Evolutionary conservation across 2,888 invertebrate genomes (phyloP).

Genomic region (Synanthedon andrenaeformis): DNA sequence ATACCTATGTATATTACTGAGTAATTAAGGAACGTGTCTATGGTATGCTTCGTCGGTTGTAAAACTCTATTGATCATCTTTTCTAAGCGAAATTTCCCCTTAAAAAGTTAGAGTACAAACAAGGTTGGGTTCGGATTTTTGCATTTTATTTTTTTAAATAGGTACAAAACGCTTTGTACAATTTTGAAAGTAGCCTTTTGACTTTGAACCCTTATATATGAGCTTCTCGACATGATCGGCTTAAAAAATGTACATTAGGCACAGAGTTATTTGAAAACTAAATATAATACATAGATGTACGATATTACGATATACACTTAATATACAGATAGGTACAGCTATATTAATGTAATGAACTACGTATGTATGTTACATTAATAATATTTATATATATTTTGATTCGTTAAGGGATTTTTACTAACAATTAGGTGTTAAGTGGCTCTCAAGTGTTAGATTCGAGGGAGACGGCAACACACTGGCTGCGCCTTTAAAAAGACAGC

Average conservation of each 20-base stretch:
- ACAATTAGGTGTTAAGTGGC: slow-evolving; percentile 61
- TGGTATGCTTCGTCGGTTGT: not conserved
- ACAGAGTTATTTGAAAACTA: slow-evolving; percentile 56
- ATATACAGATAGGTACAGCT: slow-evolving; percentile 58
- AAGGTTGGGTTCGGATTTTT: slow-evolving; percentile 8
- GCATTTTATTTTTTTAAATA: no score
- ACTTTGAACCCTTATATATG: slow-evolving; percentile 40
- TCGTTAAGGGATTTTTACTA: slow-evolving; percentile 69
- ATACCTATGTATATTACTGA: slow-evolving; percentile 36
- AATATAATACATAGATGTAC: slow-evolving; percentile 44
- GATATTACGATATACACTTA: slow-evolving; percentile 41
- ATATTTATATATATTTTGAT: slow-evolving; percentile 59
- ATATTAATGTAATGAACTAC: slow-evolving; percentile 33
- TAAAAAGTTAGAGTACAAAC: slow-evolving; percentile 20
- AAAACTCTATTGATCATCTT: not conserved
- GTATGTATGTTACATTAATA: no score
- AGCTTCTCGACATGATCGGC: slow-evolving; percentile 61
- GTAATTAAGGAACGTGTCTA: slow-evolving; percentile 18
- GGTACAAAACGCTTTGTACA: slow-evolving; percentile 29
- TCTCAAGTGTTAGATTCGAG: slow-evolving; percentile 23
- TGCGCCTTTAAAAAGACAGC: not conserved
- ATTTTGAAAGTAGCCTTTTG: slow-evolving; percentile 18
- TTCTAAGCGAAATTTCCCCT: slow-evolving; percentile 5
- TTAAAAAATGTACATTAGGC: slow-evolving; percentile 63
- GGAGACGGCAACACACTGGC: not conserved